Base-by-base conservation (phyloP, 2,797 vertebrate species). In the Enteromius fasciolatus region DNA sequence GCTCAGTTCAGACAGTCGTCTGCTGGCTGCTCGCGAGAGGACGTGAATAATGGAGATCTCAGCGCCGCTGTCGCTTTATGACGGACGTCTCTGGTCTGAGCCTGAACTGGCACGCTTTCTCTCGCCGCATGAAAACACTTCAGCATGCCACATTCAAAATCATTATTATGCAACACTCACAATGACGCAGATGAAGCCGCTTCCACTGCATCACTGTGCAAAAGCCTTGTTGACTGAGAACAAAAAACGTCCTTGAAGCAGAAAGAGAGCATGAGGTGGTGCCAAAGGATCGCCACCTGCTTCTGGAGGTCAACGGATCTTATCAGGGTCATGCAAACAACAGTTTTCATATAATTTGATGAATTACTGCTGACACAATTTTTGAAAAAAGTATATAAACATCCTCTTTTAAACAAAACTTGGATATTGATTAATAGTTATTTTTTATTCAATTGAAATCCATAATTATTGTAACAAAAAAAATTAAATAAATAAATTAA, bases 101-200 rank as follows among this genome's bases (percentile, higher is more conserved):
- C 84, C 28, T 78, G 86, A 48, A 54, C n/a, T 25, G 66, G 81
- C 86, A 81, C 0, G 75, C 48, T 81, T 80, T 64, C n/a, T 36
- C 50, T 59, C 12, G n/a, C 31, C 23, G 23, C 44, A 57, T 57
- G 12, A 77, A 48, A 48, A 74, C 31, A 20, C 14, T 20, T 41
- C 14, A 64, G 64, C 25, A 12, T 20, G 69, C 33, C 76, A 57
- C 17, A 33, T 48, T 67, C 17, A 54, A 39, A 63, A 33, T 9
- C 48, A 39, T 7, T 10, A 33, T 66, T 78, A 41, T 18, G 46
- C 77, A 75, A 72, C 48, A 17, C 48, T 46, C 61, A 20, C 59
- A 54, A 66, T 78, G 75, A 83, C 74, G 75, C 31, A 57, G 25
- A 83, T 83, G 33, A 84, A 54, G 44, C 44, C 10, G 25, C 82